Evolutionary conservation across 2,113 vertebrate genomes (phyloP), one percentile per base, ranked within the genome.

Genomic region (Lethenteron camtschaticum): DNA sequence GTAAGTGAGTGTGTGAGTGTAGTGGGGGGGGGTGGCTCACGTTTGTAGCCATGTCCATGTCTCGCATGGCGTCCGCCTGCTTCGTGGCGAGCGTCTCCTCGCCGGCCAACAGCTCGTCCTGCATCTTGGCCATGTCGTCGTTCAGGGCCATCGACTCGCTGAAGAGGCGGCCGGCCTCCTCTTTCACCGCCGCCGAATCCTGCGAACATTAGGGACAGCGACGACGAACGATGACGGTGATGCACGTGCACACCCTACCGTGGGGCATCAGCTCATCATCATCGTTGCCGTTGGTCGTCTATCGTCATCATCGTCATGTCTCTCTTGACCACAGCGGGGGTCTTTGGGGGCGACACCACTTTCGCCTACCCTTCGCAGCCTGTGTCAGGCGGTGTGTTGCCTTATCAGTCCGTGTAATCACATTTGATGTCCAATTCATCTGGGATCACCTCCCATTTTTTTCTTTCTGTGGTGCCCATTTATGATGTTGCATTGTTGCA

Each of bases 11-110:
- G 3, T 3, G 24, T 41, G 24, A 41, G 41, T 41, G 41, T 41
- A 41, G 41, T 41, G 41, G 41, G 41, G 41, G 41, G 41, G 41
- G 41, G 41, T 7, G 41, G 41, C 82, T 71, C 73, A 95, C 94
- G 89, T 87, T 89, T 4, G 75, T 74, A 0, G 94, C 90, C 89
- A 95, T 90, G 86, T 86, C 94, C 88, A 90, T 94, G 74, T 99
- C 94, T 69, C 78, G 79, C 71, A 88, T 85, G 0, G 90, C 89
- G 20, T 85, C 86, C 0, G 79, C 79, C 73, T 88, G 88, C 75
- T 92, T 96, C 69, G 5, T 76, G 69, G 77, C 76, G 70, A 99
- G 81, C 72, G 89, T 86, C 55, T 77, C 76, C 73, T 99, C 91
- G 0, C 87, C 88, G 2, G 80, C 78, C 9, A 82, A 78, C 2